Percentiles rank a stretch among this genome's conserved stretches.
Conservation (phyloP, 2,113 vertebrate species). For the Casuarius casuarius region DNA sequence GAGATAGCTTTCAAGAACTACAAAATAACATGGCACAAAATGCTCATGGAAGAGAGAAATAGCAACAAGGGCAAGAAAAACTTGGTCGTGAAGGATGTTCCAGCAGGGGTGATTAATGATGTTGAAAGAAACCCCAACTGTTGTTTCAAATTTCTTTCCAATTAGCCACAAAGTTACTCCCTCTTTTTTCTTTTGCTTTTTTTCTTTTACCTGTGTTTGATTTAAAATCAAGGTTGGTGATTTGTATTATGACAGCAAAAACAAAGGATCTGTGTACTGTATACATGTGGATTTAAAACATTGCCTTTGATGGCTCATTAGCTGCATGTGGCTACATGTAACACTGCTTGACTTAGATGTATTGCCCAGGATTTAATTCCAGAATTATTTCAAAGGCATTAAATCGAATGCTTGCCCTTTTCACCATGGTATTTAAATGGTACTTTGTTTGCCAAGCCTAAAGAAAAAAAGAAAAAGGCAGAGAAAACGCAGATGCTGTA, state of each 20-base stretch:
- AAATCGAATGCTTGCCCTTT: conserved; percentile 44
- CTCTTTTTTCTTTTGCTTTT: background rate
- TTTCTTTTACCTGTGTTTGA: conserved; percentile 26
- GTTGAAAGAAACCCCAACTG: conserved; percentile 29
- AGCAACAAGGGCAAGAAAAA: conserved; percentile 1
- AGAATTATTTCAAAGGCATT: conserved; percentile 69
- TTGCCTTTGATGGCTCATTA: conserved; percentile 38
- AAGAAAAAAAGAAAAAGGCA: background rate
- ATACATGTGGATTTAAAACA: conserved; percentile 35
- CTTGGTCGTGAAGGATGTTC: conserved; percentile 32
- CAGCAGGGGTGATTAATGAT: conserved; percentile 46
- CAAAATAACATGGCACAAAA: background rate
- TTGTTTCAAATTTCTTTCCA: conserved; percentile 41
- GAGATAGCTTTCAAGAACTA: background rate
- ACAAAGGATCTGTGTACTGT: conserved; percentile 3
- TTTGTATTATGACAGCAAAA: conserved; percentile 45
- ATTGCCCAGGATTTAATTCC: conserved; percentile 47
- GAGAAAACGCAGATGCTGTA: conserved; percentile 39
- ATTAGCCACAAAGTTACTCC: conserved; percentile 3
- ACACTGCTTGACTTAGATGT: conserved; percentile 32
- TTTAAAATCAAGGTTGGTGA: conserved; percentile 34
- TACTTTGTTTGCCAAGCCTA: conserved; percentile 31
- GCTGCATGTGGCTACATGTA: conserved; percentile 36
- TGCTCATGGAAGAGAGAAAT: background rate
- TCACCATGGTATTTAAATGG: conserved; percentile 54